These are phyloP conservation scores for Phyllotreta cruciferae DNA, from an alignment of 2,888 invertebrate genomes.

Conservation along the genomic window DNA sequence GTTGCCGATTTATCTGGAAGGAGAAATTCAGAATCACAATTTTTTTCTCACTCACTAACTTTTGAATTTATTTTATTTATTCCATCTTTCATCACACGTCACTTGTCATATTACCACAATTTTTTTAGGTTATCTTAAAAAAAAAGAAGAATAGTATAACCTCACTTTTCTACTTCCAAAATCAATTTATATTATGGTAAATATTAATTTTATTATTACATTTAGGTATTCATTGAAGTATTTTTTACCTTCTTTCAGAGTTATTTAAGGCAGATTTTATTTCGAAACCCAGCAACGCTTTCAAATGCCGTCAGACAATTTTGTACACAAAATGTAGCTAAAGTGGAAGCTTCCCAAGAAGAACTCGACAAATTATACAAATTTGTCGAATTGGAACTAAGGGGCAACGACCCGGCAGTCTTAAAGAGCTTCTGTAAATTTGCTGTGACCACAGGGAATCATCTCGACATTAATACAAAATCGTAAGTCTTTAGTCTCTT, in stretches of 20 bases:
- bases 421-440: constrained; percentile 89
- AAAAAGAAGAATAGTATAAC: too few species aligned
- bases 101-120: too few species aligned
- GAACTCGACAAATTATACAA: constrained; percentile 81
- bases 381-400: constrained; percentile 83
- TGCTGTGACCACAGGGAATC: constrained; percentile 78
- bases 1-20: too few species aligned
- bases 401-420: constrained; percentile 87
- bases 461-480: constrained; percentile 79
- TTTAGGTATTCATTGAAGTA: too few species aligned
- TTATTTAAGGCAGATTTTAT: constrained; percentile 5
- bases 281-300: neutral
- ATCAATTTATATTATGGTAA: too few species aligned
- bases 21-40: too few species aligned
- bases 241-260: neutral
- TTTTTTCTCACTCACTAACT: too few species aligned
- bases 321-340: constrained; percentile 1
- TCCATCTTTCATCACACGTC: too few species aligned
- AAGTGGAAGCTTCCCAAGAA: constrained; percentile 14
- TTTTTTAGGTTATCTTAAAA: too few species aligned
- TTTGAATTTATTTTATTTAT: too few species aligned
- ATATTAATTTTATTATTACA: too few species aligned
- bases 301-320: neutral
- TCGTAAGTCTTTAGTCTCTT: constrained; percentile 64
- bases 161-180: too few species aligned